phyloP scores from a whole-genome alignment of 53 echinoderm and acorn worm genomes.

The Henricia sp. region DNA sequence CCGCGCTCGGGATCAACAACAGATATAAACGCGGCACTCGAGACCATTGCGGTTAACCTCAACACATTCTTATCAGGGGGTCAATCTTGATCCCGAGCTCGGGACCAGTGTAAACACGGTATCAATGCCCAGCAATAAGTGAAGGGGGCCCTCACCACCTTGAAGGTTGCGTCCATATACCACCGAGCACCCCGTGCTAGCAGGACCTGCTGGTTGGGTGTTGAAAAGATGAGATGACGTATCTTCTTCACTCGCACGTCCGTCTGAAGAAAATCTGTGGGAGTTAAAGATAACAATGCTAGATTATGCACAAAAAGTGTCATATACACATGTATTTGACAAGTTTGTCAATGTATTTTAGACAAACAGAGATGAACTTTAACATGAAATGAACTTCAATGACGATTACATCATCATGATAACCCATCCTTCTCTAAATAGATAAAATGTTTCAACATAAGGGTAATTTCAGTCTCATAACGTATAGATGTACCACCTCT shows the following conservation, averaged over 20 bases:
- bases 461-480: too few relatives aligned
- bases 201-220: conserved; percentile 38
- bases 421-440: too few relatives aligned
- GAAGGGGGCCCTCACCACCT: conserved; percentile 67
- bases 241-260: conserved; percentile 37
- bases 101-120: too few relatives aligned
- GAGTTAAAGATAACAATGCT: neutral
- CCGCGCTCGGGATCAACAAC: too few relatives aligned
- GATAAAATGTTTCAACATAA: too few relatives aligned
- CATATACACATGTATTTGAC: neutral
- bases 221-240: conserved; percentile 62
- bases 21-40: too few relatives aligned
- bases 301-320: neutral
- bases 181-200: conserved; percentile 47
- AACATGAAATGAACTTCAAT: conserved; percentile 8
- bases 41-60: too few relatives aligned
- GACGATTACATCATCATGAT: conserved; percentile 8
- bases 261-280: conserved; percentile 33
- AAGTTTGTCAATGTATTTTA: conserved; percentile 1
- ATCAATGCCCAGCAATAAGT: conserved; percentile 48
- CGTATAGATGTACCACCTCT: too few relatives aligned
- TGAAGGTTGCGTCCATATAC: conserved; percentile 73
- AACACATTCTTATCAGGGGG: too few relatives aligned
- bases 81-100: too few relatives aligned
- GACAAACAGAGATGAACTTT: conserved; percentile 3